Evolutionary conservation across 1,140 invertebrate species (phyloP).

Genomic region (Cotesia vestalis): DNA sequence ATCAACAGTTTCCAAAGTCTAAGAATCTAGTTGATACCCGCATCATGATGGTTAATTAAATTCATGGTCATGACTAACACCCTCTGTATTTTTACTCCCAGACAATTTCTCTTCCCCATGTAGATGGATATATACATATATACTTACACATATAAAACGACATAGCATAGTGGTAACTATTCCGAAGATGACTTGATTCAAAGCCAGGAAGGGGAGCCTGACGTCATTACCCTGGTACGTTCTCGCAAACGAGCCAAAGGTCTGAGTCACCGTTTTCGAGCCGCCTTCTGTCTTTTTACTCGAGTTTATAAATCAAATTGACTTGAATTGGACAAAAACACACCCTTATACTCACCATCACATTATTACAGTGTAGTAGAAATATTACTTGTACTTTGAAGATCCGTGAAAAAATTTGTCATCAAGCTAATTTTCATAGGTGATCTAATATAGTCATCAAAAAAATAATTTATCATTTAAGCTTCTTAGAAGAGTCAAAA

Average conservation of each 20-base stretch:
- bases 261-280: slow-evolving; percentile 55
- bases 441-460: too few species aligned
- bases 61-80: slow-evolving; percentile 49
- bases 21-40: slow-evolving; percentile 21
- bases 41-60: slow-evolving; percentile 47
- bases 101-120: slow-evolving; percentile 25
- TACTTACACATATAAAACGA: too few species aligned
- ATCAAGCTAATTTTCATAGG: too few species aligned
- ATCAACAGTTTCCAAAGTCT: not conserved
- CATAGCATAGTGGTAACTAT: slow-evolving; percentile 41
- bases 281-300: slow-evolving; percentile 27
- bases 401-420: not conserved
- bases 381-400: too few species aligned
- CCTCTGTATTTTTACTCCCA: slow-evolving; percentile 37
- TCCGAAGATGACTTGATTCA: slow-evolving; percentile 60
- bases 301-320: not conserved
- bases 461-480: too few species aligned
- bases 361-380: too few species aligned
- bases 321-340: not conserved
- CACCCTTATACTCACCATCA: too few species aligned
- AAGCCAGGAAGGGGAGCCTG: slow-evolving; percentile 51
- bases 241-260: slow-evolving; percentile 55
- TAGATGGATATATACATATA: slow-evolving; percentile 9
- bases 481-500: too few species aligned
- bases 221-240: slow-evolving; percentile 57